phyloP scores from a whole-genome alignment of 2,888 invertebrate species.

The Tryphoninae sp. region DNA sequence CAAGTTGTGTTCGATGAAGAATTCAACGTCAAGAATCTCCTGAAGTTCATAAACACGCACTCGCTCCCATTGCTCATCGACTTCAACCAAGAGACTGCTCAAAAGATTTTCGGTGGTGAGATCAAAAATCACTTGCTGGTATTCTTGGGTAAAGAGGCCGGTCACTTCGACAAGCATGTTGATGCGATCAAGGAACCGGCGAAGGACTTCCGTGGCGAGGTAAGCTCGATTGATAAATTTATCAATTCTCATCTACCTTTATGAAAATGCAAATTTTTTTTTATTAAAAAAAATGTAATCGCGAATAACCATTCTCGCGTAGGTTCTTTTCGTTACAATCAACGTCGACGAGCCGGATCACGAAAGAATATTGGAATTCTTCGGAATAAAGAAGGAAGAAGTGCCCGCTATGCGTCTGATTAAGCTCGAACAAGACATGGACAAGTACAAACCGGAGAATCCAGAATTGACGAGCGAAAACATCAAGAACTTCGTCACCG shows the following conservation, averaged over 20 bases:
- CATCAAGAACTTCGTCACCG: slow-evolving; percentile 90
- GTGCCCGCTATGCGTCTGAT: slow-evolving; percentile 95
- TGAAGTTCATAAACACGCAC: slow-evolving; percentile 92
- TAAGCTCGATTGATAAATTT: slow-evolving; percentile 69
- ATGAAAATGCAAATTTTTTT: background rate
- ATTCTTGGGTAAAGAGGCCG: slow-evolving; percentile 95
- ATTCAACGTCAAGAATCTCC: slow-evolving; percentile 86
- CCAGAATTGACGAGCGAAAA: slow-evolving; percentile 87
- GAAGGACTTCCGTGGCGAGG: slow-evolving; percentile 93
- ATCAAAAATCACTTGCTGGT: slow-evolving; percentile 98
- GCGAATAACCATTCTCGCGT: slow-evolving; percentile 18
- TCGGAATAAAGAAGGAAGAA: slow-evolving; percentile 98
- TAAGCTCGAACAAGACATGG: slow-evolving; percentile 97
- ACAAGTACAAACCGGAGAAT: slow-evolving; percentile 96
- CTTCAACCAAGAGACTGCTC: slow-evolving; percentile 98
- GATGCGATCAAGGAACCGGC: slow-evolving; percentile 92
- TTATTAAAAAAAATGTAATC: too few species aligned
- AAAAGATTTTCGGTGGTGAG: slow-evolving; percentile 98
- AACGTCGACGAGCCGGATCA: slow-evolving; percentile 98
- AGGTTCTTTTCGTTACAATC: slow-evolving; percentile 97
- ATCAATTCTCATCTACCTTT: background rate
- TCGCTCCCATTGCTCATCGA: slow-evolving; percentile 96
- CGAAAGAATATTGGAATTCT: slow-evolving; percentile 98
- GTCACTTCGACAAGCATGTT: slow-evolving; percentile 90
- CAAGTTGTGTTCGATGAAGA: slow-evolving; percentile 89